phyloP scores from a whole-genome alignment of 2,888 invertebrate species.

The Hipparchia sbordonii region DNA sequence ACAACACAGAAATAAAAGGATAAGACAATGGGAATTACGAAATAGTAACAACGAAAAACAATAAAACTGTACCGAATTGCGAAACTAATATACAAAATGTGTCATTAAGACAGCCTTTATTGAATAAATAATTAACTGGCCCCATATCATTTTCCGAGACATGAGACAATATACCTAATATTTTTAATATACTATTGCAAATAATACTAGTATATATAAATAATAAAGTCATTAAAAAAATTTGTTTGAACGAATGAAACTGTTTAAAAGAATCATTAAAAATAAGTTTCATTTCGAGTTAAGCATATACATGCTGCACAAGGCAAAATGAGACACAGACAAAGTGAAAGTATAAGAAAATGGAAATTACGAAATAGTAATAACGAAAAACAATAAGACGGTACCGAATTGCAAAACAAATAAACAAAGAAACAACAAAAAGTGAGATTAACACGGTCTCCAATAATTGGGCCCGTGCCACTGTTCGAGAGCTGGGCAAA shows the following conservation, averaged over 20 bases:
- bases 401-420: conserved; percentile 42
- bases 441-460: conserved; percentile 64
- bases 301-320: too few species aligned
- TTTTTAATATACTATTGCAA: too few species aligned
- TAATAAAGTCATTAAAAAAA: too few species aligned
- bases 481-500: conserved; percentile 67
- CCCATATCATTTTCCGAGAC: too few species aligned
- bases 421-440: conserved; percentile 59
- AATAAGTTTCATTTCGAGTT: too few species aligned
- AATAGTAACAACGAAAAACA: conserved; percentile 47
- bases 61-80: conserved; percentile 48
- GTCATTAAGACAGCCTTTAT: too few species aligned
- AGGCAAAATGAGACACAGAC: too few species aligned
- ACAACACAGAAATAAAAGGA: background rate
- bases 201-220: too few species aligned
- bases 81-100: conserved; percentile 49
- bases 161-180: too few species aligned
- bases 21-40: conserved; percentile 28
- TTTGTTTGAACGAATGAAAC: too few species aligned
- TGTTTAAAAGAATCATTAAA: too few species aligned
- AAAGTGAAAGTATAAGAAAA: conserved; percentile 18
- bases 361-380: conserved; percentile 38
- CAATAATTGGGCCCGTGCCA: conserved; percentile 72
- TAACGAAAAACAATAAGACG: conserved; percentile 51
- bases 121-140: too few species aligned